Base-by-base conservation (phyloP, 2,797 vertebrate genomes). In the Australoheros facetus region DNA sequence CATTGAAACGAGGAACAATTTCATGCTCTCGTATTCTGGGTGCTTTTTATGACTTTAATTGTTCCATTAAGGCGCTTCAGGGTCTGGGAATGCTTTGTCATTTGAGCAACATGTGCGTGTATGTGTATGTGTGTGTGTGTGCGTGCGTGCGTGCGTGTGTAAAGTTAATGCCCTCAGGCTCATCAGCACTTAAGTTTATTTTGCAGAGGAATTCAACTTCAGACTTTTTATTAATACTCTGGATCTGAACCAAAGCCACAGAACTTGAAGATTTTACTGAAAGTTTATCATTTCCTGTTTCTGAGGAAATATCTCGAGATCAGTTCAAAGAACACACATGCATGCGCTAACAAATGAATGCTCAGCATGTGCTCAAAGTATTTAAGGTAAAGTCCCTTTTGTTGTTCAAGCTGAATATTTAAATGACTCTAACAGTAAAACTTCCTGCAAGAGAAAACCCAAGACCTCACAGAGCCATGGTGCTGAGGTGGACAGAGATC, bases 1-100 rank as follows among this genome's bases (percentile, higher is more conserved):
- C 93, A 93, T 92, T 92, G 84, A 93, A 92, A 90, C 13, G 16
- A 88, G 85, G 56, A 92, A 93, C 92, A 89, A 91, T 92, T 93
- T 93, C 86, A 93, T 83, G 90, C 93, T 92, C 84, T 82, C 21
- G 80, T 81, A 79, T 88, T 85, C 77, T 56, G 80, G 69, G 34
- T 28, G 0, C 86, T 91, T 90, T 91, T 89, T 88, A 89, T 85
- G 87, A 87, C 86, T 91, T 87, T 88, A 92, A 93, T 92, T 93
- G 91, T 93, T 94, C 90, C 84, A 92, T 88, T 87, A 89, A 87
- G 90, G 85, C 82, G 28, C 80, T 92, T 79, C 66, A 30, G 82
- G 85, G 85, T 91, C 89, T 91, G 86, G 91, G 87, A 91, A 89
- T 81, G 79, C 84, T 87, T 87, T 82, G 83, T 91, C 85, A 89